Evolutionary conservation across 92 coral and sea anemone species (phyloP), one percentile per base, ranked within the genome.

Genomic region (Phenganax stokvisi): DNA sequence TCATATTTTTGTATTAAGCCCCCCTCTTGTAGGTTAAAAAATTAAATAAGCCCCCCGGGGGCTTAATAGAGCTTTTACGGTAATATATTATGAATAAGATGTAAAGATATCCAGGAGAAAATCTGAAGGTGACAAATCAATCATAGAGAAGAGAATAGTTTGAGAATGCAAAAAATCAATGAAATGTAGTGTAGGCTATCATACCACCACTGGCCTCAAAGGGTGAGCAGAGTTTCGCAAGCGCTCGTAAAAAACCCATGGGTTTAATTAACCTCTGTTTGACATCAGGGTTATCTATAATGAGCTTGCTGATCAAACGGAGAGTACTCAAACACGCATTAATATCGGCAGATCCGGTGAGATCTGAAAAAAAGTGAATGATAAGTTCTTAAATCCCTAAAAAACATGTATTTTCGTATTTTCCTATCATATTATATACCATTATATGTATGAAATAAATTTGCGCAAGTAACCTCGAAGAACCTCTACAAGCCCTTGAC

Each of bases 401-500:
- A 20, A 20, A 20, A 20, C 25, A 20, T 20, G 25, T 20, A 20
- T 20, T 20, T 20, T 20, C 25, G 25, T 20, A 20, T 20, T 20
- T 20, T 20, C 25, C 25, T 37, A 37, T 37, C 47, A 37, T 37
- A 37, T 37, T 5, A 37, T 37, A 2, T 37, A 37, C 47, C 47
- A 37, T 37, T 37, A 37, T 37, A 37, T 37, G 47, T 37, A 5
- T 37, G 5, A 37, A 37, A 37, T 37, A 37, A 37, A 37, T 37
- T 37, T 37, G 47, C 47, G 47, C 47, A 37, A 10, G 9, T 81
- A 90, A 92, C 98, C 91, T 7, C 90, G 83, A 25, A 94, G 76
- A 16, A 91, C 86, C 29, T 90, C 88, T 13, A 92, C 71, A 8
- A 93, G 84, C 17, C 97, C 98, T 84, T 94, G 93, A 12, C 66